A percentile compares a stretch with the other conserved stretches of the same genome.
These are phyloP conservation scores for Scopus umbretta DNA, from an alignment of 2,113 vertebrate genomes.

Conservation along the genomic window DNA sequence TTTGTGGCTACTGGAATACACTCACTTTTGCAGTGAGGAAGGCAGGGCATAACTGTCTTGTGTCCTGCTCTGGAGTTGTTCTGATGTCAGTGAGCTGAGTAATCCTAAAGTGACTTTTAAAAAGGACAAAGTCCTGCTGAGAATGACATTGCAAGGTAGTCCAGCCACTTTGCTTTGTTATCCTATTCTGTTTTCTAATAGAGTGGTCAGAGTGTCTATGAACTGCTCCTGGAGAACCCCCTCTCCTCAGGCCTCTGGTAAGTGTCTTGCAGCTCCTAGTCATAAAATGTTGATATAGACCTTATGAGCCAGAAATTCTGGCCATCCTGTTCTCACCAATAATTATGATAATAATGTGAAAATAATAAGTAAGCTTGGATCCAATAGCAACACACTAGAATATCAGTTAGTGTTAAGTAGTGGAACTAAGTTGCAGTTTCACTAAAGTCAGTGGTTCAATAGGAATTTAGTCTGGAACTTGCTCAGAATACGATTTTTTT, in stretches of 20 bases:
- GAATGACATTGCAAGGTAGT: not conserved
- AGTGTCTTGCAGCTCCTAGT: not conserved
- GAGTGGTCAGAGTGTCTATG: not conserved
- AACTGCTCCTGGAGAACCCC: not conserved
- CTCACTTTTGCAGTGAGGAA: not conserved
- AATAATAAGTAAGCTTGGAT: not conserved
- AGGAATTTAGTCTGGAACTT: not conserved
- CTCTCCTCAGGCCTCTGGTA: not conserved
- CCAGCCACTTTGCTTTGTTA: not conserved
- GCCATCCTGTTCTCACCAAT: not conserved
- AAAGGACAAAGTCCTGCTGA: not conserved
- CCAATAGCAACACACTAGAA: not conserved
- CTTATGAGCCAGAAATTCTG: not conserved
- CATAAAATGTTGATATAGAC: not conserved
- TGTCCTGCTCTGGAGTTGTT: not conserved
- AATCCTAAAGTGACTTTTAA: not conserved
- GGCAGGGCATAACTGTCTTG: not conserved
- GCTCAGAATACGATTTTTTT: no score
- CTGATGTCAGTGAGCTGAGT: not conserved
- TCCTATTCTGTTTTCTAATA: not conserved
- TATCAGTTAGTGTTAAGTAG: not conserved
- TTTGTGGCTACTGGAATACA: not conserved
- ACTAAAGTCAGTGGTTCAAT: not conserved
- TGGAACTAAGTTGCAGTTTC: not conserved
- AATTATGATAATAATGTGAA: not conserved